Conservation (phyloP, 1,140 invertebrate genomes). For the Drosophila chauvacae region DNA sequence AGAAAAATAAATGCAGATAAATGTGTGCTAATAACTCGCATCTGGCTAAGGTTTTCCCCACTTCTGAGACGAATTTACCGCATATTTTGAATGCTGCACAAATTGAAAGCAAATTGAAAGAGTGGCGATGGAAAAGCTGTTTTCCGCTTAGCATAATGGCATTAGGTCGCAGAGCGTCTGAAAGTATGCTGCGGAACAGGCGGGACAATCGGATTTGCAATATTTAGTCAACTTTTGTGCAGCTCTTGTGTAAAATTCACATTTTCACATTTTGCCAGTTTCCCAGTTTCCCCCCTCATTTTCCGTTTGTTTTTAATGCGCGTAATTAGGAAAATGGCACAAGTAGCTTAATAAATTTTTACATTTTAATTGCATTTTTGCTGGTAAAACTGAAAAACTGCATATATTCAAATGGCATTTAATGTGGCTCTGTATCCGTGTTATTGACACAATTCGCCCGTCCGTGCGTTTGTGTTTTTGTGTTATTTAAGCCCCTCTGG, state of each 20-base stretch:
- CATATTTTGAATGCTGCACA: neutral
- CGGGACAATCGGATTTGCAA: constrained; percentile 42
- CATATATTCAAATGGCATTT: constrained; percentile 53
- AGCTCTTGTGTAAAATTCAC: constrained; percentile 17
- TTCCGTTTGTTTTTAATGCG: constrained; percentile 36
- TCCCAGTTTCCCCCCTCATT: neutral
- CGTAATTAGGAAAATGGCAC: constrained; percentile 61
- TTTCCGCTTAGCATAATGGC: constrained; percentile 33
- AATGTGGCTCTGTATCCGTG: constrained; percentile 17
- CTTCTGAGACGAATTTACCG: neutral
- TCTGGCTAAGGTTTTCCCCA: neutral
- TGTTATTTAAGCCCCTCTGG: constrained; percentile 46
- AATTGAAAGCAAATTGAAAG: constrained; percentile 8
- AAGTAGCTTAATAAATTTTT: constrained; percentile 65
- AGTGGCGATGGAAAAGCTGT: constrained; percentile 4
- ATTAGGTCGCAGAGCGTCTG: neutral
- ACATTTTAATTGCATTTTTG: constrained; percentile 60
- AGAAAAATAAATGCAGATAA: neutral
- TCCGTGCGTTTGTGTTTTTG: constrained; percentile 2
- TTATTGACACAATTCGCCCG: constrained; percentile 12
- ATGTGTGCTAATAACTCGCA: neutral
- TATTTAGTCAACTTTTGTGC: constrained; percentile 34
- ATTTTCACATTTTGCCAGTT: neutral
- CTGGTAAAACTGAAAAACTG: neutral
- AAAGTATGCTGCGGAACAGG: constrained; percentile 20